phyloP scores from a whole-genome alignment of 2,797 vertebrate species.

The Enteromius trimaculatus region DNA sequence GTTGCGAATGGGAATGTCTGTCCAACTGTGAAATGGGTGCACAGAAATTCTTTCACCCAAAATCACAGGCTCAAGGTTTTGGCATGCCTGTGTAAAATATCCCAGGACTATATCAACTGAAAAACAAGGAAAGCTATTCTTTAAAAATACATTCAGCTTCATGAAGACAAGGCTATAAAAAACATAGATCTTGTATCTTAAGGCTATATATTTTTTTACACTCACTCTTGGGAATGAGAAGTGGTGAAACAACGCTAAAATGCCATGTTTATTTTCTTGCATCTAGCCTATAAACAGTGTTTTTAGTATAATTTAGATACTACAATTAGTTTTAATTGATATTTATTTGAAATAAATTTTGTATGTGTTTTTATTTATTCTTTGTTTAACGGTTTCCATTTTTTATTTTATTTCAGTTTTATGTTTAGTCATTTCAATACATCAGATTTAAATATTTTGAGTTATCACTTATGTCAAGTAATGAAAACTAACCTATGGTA shows the following conservation, averaged over 20 bases:
- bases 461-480: neutral
- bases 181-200: neutral
- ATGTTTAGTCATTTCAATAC: neutral
- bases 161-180: neutral
- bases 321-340: neutral
- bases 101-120: slow-evolving; percentile 1
- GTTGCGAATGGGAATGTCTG: neutral
- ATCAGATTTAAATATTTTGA: neutral
- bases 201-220: neutral
- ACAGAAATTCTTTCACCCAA: slow-evolving; percentile 28
- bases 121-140: slow-evolving; percentile 27
- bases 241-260: neutral
- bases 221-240: neutral
- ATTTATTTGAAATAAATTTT: neutral
- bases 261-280: neutral
- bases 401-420: neutral
- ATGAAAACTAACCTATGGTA: neutral
- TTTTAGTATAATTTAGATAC: neutral
- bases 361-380: neutral
- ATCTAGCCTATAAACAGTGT: neutral
- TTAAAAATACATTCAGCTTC: neutral
- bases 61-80: slow-evolving; percentile 45
- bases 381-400: neutral
- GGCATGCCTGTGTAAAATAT: slow-evolving; percentile 42
- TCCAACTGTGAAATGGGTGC: slow-evolving; percentile 1